Evolutionary conservation across 2,888 invertebrate genomes (phyloP).

Genomic region (Laothoe populi): DNA sequence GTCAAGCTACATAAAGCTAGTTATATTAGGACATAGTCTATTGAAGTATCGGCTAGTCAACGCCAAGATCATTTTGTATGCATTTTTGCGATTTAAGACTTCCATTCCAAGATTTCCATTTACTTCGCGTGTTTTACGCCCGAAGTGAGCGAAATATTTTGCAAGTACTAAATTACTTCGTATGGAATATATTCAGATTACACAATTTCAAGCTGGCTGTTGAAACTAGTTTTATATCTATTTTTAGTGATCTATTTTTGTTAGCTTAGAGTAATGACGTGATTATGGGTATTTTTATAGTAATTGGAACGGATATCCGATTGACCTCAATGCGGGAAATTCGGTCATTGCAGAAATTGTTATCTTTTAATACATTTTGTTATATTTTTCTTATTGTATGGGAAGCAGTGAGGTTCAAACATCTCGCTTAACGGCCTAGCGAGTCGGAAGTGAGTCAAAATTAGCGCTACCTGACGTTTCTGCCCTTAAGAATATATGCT

Average conservation of each 20-base stretch:
- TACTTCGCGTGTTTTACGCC: constrained; percentile 14
- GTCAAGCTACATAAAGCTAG: too few relatives aligned
- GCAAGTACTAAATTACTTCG: constrained; percentile 26
- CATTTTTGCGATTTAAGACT: constrained; percentile 6
- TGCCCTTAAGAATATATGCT: too few relatives aligned
- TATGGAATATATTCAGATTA: constrained; percentile 26
- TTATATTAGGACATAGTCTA: too few relatives aligned
- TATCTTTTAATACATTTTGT: not conserved
- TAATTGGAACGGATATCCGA: constrained; percentile 10
- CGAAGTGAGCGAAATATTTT: constrained; percentile 26
- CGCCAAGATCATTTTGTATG: not conserved
- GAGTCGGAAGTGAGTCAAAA: too few relatives aligned
- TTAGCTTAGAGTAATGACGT: not conserved
- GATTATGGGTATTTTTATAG: not conserved
- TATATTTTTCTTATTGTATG: too few relatives aligned
- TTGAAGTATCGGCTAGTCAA: not conserved
- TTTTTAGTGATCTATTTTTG: not conserved
- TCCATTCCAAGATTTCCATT: constrained; percentile 23
- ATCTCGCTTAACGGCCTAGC: too few relatives aligned
- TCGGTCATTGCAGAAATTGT: not conserved
- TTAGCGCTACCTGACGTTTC: too few relatives aligned
- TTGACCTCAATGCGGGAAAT: not conserved
- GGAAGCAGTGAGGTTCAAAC: too few relatives aligned
- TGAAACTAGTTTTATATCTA: not conserved
- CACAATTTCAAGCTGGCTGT: constrained; percentile 18